Percentiles rank a stretch among this genome's conserved stretches.
These are phyloP conservation scores for Flabesymbios commensalis DNA, from an alignment of 2,888 invertebrate species.

Conservation along the genomic window DNA sequence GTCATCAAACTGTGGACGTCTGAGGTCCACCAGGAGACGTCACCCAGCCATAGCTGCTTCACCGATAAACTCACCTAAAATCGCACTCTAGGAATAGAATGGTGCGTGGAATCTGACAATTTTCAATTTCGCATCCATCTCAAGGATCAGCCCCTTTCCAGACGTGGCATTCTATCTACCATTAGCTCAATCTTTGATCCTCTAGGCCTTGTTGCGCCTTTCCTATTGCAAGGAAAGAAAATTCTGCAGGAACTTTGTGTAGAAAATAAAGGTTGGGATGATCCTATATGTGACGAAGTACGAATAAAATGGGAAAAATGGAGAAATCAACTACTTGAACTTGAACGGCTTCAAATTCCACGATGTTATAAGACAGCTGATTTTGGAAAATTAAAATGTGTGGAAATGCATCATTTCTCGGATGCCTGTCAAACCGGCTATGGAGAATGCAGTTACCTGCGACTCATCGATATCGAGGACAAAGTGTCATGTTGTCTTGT, in stretches of 20 bases:
- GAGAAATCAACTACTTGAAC: not conserved
- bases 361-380: conserved; percentile 14
- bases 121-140: conserved; percentile 32
- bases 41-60: too few relatives aligned
- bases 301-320: conserved; percentile 3
- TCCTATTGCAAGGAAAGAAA: conserved; percentile 27
- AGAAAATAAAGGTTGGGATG: conserved; percentile 28
- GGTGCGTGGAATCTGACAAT: conserved; percentile 33
- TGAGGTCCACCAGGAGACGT: too few relatives aligned
- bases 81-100: conserved; percentile 25
- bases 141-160: conserved; percentile 28
- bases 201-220: conserved; percentile 35
- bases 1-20: too few relatives aligned
- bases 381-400: not conserved
- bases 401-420: conserved; percentile 6
- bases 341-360: not conserved
- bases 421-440: conserved; percentile 13
- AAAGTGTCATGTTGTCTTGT: not conserved
- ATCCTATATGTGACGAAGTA: conserved; percentile 14
- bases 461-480: not conserved
- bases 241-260: conserved; percentile 32
- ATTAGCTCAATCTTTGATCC: conserved; percentile 37
- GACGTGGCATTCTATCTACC: conserved; percentile 35
- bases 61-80: too few relatives aligned
- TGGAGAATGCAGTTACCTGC: conserved; percentile 1